Evolutionary conservation across 53 echinoderm and acorn worm species (phyloP).

Genomic region (Apostichopus leukothele): DNA sequence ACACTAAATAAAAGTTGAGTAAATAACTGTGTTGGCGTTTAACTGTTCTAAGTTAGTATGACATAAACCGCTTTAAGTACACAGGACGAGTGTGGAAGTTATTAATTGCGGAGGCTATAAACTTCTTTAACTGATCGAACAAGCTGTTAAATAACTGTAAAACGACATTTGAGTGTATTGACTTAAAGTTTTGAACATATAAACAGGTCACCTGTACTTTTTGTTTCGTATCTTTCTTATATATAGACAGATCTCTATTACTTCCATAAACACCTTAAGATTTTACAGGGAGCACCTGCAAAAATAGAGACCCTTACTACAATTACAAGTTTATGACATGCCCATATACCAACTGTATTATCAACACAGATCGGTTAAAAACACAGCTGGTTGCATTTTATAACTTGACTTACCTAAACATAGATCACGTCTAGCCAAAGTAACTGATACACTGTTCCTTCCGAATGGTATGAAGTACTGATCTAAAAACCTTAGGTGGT

Average conservation of each 20-base stretch:
- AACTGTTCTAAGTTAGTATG: slow-evolving; percentile 4
- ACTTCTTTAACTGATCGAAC: not conserved
- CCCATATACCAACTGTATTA: too few species aligned
- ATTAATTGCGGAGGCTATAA: not conserved
- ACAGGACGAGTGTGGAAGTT: not conserved
- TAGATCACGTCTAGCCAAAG: too few species aligned
- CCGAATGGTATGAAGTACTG: too few species aligned
- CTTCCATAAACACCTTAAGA: not conserved
- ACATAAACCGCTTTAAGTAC: slow-evolving; percentile 30
- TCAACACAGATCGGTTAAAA: too few species aligned
- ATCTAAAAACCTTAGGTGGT: too few species aligned
- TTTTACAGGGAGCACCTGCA: too few species aligned
- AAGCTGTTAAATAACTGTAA: not conserved
- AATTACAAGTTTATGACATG: too few species aligned
- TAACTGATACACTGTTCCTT: too few species aligned
- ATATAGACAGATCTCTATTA: not conserved
- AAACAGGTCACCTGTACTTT: not conserved
- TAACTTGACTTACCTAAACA: too few species aligned
- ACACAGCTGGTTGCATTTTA: too few species aligned
- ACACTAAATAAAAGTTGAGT: not conserved
- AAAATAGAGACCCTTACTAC: too few species aligned
- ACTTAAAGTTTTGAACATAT: not conserved
- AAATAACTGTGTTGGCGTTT: slow-evolving; percentile 33
- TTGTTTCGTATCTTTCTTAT: not conserved
- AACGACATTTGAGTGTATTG: not conserved